Conservation (phyloP, 2,888 invertebrate species). For the Sinodicranocentrus sp. region DNA sequence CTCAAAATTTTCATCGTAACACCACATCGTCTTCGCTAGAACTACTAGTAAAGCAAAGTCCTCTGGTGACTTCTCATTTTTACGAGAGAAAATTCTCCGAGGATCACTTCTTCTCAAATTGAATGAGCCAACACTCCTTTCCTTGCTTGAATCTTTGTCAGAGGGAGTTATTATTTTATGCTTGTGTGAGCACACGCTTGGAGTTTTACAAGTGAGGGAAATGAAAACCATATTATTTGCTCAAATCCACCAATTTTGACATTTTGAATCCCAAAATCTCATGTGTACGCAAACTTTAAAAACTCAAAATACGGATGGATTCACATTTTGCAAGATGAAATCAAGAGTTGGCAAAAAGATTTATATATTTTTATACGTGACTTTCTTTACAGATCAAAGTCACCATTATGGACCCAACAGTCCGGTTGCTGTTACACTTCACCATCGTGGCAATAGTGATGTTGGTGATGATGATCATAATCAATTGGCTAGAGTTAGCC, state of each 20-base stretch:
- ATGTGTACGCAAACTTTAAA: too few species aligned
- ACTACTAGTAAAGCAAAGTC: too few species aligned
- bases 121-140: neutral
- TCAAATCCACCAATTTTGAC: too few species aligned
- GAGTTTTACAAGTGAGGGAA: neutral
- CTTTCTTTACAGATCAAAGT: conserved; percentile 41
- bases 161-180: neutral
- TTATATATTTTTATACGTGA: neutral
- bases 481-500: conserved; percentile 26
- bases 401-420: neutral
- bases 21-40: neutral
- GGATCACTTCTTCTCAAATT: neutral
- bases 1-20: too few species aligned
- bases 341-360: neutral
- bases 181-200: neutral
- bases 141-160: neutral
- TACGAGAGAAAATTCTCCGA: conserved; percentile 18
- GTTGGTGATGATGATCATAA: conserved; percentile 5
- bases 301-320: too few species aligned
- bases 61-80: conserved; percentile 3
- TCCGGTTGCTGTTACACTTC: too few species aligned
- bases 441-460: neutral
- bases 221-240: too few species aligned
- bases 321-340: neutral
- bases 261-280: too few species aligned